Evolutionary conservation across 2,888 invertebrate species (phyloP).

Genomic region (Phrixothrix hirtus): DNA sequence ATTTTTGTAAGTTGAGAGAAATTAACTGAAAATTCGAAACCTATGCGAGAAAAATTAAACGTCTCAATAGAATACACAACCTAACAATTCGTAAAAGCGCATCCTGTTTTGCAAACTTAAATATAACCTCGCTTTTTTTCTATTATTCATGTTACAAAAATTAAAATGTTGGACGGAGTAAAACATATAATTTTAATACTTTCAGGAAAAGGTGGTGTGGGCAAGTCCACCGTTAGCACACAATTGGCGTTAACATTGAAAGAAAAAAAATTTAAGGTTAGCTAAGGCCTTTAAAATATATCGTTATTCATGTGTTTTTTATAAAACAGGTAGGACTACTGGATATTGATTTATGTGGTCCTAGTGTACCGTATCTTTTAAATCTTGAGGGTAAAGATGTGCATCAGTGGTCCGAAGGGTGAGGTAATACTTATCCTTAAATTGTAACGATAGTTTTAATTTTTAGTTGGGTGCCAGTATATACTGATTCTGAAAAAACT

Average conservation of each 20-base stretch:
- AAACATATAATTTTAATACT: constrained; percentile 89
- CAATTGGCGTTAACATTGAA: constrained; percentile 87
- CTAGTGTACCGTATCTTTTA: constrained; percentile 87
- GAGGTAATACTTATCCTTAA: constrained; percentile 25
- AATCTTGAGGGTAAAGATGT: constrained; percentile 84
- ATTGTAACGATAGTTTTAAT: neutral
- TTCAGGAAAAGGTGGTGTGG: constrained; percentile 99
- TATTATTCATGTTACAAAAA: neutral
- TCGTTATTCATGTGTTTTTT: neutral
- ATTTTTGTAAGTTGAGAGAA: too few relatives aligned
- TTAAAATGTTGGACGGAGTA: constrained; percentile 52
- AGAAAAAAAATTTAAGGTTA: constrained; percentile 78
- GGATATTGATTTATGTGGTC: constrained; percentile 94
- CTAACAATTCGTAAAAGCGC: too few relatives aligned
- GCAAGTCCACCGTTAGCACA: constrained; percentile 95
- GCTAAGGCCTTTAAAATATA: constrained; percentile 21
- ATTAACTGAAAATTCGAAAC: too few relatives aligned
- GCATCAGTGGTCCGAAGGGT: constrained; percentile 87
- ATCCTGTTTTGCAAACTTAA: too few relatives aligned
- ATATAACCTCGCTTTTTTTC: too few relatives aligned
- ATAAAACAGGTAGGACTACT: constrained; percentile 79
- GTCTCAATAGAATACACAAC: neutral
- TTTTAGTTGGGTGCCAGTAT: constrained; percentile 88
- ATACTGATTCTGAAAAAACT: constrained; percentile 75
- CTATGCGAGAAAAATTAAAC: neutral